These are phyloP conservation scores for Callyntrura sp. DNA, from an alignment of 2,888 invertebrate species.

Conservation along the genomic window DNA sequence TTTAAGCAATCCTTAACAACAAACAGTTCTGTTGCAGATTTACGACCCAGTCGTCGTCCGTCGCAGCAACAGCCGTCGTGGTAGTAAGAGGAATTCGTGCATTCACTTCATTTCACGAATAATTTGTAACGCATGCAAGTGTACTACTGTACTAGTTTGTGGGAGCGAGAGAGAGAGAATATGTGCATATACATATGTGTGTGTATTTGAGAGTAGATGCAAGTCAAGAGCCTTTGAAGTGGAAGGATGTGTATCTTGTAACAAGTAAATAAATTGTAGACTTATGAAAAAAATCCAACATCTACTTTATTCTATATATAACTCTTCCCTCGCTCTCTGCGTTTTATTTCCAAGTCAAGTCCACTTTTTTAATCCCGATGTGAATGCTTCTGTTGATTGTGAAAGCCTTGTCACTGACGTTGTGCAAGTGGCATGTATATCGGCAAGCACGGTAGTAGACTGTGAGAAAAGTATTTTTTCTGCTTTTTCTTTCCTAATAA, in stretches of 20 bases:
- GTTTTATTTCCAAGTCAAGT: conserved; percentile 46
- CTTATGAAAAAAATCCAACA: conserved; percentile 32
- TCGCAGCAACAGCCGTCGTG: conserved; percentile 21
- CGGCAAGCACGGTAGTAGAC: neutral
- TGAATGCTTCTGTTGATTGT: conserved; percentile 26
- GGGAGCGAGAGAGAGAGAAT: neutral
- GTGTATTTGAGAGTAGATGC: too few species aligned
- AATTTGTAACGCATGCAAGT: conserved; percentile 69
- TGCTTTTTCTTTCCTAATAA: neutral
- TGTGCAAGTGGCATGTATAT: conserved; percentile 1
- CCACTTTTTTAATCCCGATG: conserved; percentile 14
- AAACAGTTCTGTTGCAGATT: conserved; percentile 45
- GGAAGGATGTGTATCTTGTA: conserved; percentile 8
- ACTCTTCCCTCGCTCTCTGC: neutral
- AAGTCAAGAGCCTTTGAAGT: conserved; percentile 50
- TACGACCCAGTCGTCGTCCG: conserved; percentile 30
- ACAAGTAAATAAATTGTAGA: conserved; percentile 41
- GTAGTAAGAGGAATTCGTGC: conserved; percentile 47
- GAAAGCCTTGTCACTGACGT: conserved; percentile 2
- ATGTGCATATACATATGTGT: neutral
- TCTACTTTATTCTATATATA: conserved; percentile 5
- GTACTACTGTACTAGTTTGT: neutral
- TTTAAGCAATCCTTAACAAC: conserved; percentile 24
- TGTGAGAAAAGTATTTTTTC: neutral
- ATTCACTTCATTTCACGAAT: conserved; percentile 74